A percentile compares a stretch with the other conserved stretches of the same genome.
phyloP scores from a whole-genome alignment of 2,113 vertebrate species.

The Dasyurus viverrinus region DNA sequence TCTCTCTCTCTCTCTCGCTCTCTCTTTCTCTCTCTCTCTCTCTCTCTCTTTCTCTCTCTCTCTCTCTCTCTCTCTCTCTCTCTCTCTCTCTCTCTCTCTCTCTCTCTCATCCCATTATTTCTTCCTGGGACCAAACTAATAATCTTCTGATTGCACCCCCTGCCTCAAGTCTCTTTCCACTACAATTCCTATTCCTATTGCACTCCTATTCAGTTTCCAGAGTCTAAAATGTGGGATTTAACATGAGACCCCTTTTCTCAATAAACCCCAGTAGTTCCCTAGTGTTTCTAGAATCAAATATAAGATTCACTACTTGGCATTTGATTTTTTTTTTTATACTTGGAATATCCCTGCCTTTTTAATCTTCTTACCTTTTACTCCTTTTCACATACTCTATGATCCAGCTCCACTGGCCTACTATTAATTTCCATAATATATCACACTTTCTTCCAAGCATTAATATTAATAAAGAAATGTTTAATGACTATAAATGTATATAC shows the following conservation, averaged over 20 bases:
- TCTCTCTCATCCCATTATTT: background rate
- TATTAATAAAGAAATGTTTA: slow-evolving; percentile 25
- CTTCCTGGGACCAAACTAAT: background rate
- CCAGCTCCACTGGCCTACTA: background rate
- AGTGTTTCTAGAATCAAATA: too few species aligned
- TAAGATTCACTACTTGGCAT: too few species aligned
- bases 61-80: too few species aligned
- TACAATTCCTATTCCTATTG: background rate
- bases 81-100: too few species aligned
- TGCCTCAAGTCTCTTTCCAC: background rate
- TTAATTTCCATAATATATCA: background rate
- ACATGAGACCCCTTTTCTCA: background rate
- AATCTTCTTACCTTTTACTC: too few species aligned
- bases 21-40: too few species aligned
- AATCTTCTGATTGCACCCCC: background rate
- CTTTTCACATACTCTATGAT: too few species aligned
- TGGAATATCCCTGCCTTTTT: too few species aligned
- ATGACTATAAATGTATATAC: background rate
- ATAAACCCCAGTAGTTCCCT: too few species aligned
- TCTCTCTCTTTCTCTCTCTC: too few species aligned
- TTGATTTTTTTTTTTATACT: too few species aligned
- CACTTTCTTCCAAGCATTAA: background rate
- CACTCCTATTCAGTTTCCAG: background rate
- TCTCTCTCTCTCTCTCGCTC: too few species aligned
- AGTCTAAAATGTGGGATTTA: background rate